These are phyloP conservation scores for Eucera pruinosa DNA, from an alignment of 2,888 invertebrate species.

Conservation along the genomic window DNA sequence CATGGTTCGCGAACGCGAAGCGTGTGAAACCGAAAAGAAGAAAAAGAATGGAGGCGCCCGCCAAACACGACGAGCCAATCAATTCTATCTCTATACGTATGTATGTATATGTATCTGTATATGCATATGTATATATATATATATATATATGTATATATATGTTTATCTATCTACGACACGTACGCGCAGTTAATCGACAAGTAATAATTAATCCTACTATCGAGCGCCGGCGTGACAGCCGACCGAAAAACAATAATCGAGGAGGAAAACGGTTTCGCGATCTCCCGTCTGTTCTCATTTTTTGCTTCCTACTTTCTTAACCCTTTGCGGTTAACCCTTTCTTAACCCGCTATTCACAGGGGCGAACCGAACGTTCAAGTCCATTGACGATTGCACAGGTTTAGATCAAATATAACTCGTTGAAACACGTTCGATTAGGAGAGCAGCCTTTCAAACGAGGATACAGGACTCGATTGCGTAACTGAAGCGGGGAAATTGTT, in stretches of 20 bases:
- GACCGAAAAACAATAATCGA: constrained; percentile 39
- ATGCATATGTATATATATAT: background rate
- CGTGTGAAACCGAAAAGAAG: constrained; percentile 15
- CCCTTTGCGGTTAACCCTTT: no score
- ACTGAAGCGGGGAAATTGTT: no score
- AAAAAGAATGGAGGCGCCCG: constrained; percentile 33
- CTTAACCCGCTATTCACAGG: no score
- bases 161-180: constrained; percentile 33
- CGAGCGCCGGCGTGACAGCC: constrained; percentile 15
- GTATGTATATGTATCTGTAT: no score
- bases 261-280: constrained; percentile 33
- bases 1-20: constrained; percentile 30
- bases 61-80: constrained; percentile 26
- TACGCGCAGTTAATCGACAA: constrained; percentile 41
- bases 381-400: no score
- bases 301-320: background rate
- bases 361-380: no score
- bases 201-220: constrained; percentile 43
- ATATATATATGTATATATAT: background rate
- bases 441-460: no score
- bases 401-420: no score
- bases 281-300: background rate
- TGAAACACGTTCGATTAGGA: no score
- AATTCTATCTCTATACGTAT: background rate
- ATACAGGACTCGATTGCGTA: no score